Percentiles rank a stretch among this genome's conserved stretches.
Conservation (phyloP, 2,888 invertebrate genomes). For the Mactromeris polynyma region DNA sequence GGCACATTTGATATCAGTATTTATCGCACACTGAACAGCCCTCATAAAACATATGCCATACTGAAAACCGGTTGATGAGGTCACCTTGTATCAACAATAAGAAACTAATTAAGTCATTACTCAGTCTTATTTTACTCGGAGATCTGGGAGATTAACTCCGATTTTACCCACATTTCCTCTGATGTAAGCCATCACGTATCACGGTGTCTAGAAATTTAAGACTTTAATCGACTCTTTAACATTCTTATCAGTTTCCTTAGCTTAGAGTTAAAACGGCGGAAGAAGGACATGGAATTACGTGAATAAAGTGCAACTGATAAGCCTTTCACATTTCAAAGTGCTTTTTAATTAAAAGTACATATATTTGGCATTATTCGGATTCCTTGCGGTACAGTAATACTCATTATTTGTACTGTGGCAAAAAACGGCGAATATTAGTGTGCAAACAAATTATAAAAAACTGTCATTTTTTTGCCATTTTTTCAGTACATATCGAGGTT, state of each 20-base stretch:
- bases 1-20: constrained; percentile 10
- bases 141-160: not conserved
- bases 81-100: not conserved
- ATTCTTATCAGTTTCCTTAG: not conserved
- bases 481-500: too few relatives aligned
- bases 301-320: not conserved
- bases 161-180: not conserved
- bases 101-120: not conserved
- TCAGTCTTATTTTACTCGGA: not conserved
- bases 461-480: not conserved
- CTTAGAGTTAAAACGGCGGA: not conserved
- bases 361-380: not conserved
- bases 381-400: not conserved
- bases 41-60: not conserved
- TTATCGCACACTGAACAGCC: constrained; percentile 1
- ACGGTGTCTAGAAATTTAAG: constrained; percentile 14
- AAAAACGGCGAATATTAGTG: not conserved
- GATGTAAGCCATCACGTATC: not conserved
- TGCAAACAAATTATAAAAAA: not conserved
- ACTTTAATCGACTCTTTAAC: not conserved
- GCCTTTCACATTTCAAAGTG: not conserved
- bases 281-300: not conserved
- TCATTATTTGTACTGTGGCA: not conserved
- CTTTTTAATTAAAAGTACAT: constrained; percentile 7
- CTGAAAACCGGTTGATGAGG: not conserved